Percentiles rank a stretch among this genome's conserved stretches.
Evolutionary conservation across 2,113 vertebrate genomes (phyloP).

Genomic region (Hemibates koningsi): DNA sequence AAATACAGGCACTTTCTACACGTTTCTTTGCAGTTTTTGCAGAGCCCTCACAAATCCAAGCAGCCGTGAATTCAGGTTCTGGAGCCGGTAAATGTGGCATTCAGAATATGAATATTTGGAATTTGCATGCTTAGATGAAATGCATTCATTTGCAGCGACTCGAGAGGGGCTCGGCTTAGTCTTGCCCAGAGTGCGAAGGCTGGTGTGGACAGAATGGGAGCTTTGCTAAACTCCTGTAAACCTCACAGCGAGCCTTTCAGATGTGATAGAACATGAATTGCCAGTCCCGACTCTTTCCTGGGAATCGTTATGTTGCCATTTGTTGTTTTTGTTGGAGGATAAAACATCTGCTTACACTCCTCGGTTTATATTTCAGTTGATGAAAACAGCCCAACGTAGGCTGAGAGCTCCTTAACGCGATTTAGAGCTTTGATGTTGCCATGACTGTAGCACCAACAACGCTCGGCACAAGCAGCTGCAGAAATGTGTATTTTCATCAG

Average conservation of each 20-base stretch:
- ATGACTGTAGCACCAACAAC: not conserved
- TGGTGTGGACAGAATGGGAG: fast-evolving
- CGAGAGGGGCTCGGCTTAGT: not conserved
- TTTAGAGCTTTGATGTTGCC: not conserved
- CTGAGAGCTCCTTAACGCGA: fast-evolving
- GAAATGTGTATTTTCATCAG: not conserved
- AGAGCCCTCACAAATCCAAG: not conserved
- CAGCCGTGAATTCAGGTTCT: not conserved
- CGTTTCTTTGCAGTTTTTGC: not conserved
- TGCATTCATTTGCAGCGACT: not conserved
- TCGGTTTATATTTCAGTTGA: not conserved
- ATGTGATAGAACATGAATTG: not conserved
- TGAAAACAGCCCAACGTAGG: fast-evolving
- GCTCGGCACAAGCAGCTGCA: not conserved
- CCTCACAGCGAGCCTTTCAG: not conserved
- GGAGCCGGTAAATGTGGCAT: not conserved
- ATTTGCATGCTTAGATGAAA: not conserved
- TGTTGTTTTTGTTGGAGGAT: not conserved
- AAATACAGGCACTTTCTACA: not conserved
- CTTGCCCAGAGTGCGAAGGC: not conserved
- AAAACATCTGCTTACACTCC: not conserved
- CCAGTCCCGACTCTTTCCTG: not conserved
- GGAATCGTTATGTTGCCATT: not conserved
- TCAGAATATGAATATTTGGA: not conserved
- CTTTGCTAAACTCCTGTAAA: not conserved